Evolutionary conservation across 2,888 invertebrate genomes (phyloP).

Genomic region (Labia minor): DNA sequence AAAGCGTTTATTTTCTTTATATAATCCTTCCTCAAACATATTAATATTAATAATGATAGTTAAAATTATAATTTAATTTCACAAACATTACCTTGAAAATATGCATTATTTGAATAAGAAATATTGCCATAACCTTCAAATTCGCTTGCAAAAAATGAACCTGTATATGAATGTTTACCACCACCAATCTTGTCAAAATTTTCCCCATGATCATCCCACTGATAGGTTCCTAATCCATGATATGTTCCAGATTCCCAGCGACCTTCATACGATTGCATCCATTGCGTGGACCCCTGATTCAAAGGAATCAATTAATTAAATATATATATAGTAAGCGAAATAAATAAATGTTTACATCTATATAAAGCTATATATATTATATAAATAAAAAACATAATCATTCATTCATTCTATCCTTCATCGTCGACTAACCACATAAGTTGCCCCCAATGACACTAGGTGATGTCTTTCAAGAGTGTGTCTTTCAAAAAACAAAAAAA

Average conservation of each 20-base stretch:
- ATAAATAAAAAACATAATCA: too few relatives aligned
- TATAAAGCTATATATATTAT: too few relatives aligned
- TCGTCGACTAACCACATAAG: too few relatives aligned
- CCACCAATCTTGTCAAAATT: constrained; percentile 27
- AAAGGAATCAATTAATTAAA: background rate
- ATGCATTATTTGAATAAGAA: constrained; percentile 35
- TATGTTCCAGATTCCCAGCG: background rate
- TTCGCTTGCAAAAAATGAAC: constrained; percentile 41
- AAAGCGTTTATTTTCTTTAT: constrained; percentile 41
- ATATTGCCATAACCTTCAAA: constrained; percentile 46
- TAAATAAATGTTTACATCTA: too few relatives aligned
- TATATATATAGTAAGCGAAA: too few relatives aligned
- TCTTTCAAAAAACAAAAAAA: too few relatives aligned
- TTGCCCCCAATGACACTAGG: too few relatives aligned
- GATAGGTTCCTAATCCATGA: constrained; percentile 43
- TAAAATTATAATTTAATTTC: too few relatives aligned
- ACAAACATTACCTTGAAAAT: constrained; percentile 23
- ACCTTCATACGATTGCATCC: constrained; percentile 35
- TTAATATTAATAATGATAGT: too few relatives aligned
- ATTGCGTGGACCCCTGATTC: background rate
- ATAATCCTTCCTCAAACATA: constrained; percentile 44
- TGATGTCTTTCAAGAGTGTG: too few relatives aligned
- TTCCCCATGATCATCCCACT: constrained; percentile 34
- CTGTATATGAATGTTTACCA: constrained; percentile 37
- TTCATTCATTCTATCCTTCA: too few relatives aligned